These are phyloP conservation scores for Helobdella robusta DNA, from an alignment of 2,888 invertebrate species.

Conservation along the genomic window DNA sequence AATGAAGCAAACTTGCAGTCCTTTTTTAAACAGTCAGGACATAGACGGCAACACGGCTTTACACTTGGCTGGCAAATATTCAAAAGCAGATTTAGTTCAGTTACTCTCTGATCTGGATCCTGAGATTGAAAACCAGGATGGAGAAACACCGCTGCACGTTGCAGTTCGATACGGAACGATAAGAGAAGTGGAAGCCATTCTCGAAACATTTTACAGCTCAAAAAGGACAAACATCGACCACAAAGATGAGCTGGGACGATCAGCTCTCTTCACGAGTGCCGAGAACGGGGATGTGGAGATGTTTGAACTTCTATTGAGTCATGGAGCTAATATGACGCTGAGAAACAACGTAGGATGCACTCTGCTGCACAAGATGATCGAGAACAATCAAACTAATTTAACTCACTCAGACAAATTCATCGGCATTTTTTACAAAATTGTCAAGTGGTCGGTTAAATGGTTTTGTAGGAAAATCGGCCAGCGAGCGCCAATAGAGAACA, in stretches of 20 bases:
- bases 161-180: conserved; percentile 14
- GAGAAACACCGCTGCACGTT: conserved; percentile 28
- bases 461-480: conserved; percentile 19
- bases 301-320: conserved; percentile 18
- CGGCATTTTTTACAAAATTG: conserved; percentile 23
- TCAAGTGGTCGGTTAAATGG: conserved; percentile 23
- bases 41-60: conserved; percentile 25
- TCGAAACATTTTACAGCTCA: conserved; percentile 22
- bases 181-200: conserved; percentile 13
- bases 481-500: conserved; percentile 23
- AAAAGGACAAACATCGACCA: conserved; percentile 23
- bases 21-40: conserved; percentile 25
- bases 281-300: conserved; percentile 17
- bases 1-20: conserved; percentile 8
- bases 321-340: conserved; percentile 25
- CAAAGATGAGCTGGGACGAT: conserved; percentile 22
- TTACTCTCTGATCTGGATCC: conserved; percentile 22
- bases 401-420: conserved; percentile 17
- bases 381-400: conserved; percentile 10
- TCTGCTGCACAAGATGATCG: conserved; percentile 25
- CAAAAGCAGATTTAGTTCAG: conserved; percentile 14
- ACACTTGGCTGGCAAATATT: conserved; percentile 24
- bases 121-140: conserved; percentile 25
- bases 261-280: conserved; percentile 25
- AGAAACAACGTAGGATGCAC: conserved; percentile 9